Evolutionary conservation across 2,888 invertebrate genomes (phyloP), one percentile per base, ranked within the genome.

Genomic region (Aporophyla nigra): DNA sequence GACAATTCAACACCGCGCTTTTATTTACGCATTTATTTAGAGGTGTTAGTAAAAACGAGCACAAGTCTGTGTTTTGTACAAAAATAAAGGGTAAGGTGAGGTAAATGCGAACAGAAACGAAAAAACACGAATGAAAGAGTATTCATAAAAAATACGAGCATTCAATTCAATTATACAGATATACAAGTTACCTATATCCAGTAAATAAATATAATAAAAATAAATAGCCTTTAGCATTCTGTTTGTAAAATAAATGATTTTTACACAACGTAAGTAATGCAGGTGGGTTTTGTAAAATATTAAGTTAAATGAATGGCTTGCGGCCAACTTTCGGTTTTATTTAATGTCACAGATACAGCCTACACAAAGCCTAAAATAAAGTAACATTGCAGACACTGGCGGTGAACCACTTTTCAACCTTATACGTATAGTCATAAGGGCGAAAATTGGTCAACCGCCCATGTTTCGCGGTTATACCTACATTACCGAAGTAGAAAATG

Each of bases 281-380:
- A 59, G 58, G 59, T 63, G 66, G 68, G 46, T 68, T 83, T 73
- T 58, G 40, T 72, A 49, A 12, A 68, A 56, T 16, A 46, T 61
- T 62, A 70, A 76, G 61, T 71, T 70, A 71, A 72, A 78, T 27
- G 67, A 71, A 78, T 78, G 78, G 71, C 71, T 12, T 51, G 6
- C 24, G 10, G 74, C 78, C 76, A 81, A 74, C 66, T 66, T 65
- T 61, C 40, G 46, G 10, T 72, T 71, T 59, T 51, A 70, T 78
- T 72, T 71, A 65, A 68, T 69, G 67, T 65, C 62, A 65, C 46
- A 53, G 33, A 61, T 61, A 82, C 59, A 63, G 70, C 59, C 66
- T 59, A 53, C 33, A 46, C 51, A 51, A 51, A 66, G 70, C 33
- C 24, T 43, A 66, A 71, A 83, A 66, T 56, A 58, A 68, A 24